Evolutionary conservation across 1,140 invertebrate species (phyloP).

Genomic region (Cyphomyrmex costatus): DNA sequence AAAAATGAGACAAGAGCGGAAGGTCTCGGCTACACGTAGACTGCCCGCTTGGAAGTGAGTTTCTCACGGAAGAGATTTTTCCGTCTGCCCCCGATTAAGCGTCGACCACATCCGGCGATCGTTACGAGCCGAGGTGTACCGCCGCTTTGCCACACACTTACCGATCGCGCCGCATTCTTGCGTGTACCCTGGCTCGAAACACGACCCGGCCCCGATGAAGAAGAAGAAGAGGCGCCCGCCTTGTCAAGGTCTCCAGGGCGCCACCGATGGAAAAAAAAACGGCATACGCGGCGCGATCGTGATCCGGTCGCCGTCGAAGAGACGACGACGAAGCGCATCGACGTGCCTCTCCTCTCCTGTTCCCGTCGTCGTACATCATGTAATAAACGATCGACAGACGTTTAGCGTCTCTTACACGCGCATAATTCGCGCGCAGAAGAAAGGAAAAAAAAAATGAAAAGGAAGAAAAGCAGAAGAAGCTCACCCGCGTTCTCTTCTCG

Average conservation of each 20-base stretch:
- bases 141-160: constrained; percentile 70
- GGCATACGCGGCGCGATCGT: constrained; percentile 71
- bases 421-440: neutral
- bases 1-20: constrained; percentile 47
- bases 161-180: constrained; percentile 82
- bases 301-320: constrained; percentile 44
- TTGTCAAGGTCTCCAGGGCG: constrained; percentile 82
- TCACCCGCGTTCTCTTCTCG: constrained; percentile 33
- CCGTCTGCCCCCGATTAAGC: constrained; percentile 83
- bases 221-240: constrained; percentile 78
- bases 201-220: constrained; percentile 68
- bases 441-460: neutral
- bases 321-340: neutral
- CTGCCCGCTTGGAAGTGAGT: constrained; percentile 64
- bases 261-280: constrained; percentile 77
- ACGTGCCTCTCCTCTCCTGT: neutral
- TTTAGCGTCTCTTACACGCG: constrained; percentile 56
- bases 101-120: constrained; percentile 86
- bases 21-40: constrained; percentile 10
- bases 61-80: constrained; percentile 87
- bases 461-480: neutral
- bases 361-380: constrained; percentile 46
- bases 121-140: constrained; percentile 81
- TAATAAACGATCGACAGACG: constrained; percentile 70
- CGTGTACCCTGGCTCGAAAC: constrained; percentile 79